These are phyloP conservation scores for Colistium nudipinnis DNA, from an alignment of 2,113 vertebrate species.

Conservation along the genomic window DNA sequence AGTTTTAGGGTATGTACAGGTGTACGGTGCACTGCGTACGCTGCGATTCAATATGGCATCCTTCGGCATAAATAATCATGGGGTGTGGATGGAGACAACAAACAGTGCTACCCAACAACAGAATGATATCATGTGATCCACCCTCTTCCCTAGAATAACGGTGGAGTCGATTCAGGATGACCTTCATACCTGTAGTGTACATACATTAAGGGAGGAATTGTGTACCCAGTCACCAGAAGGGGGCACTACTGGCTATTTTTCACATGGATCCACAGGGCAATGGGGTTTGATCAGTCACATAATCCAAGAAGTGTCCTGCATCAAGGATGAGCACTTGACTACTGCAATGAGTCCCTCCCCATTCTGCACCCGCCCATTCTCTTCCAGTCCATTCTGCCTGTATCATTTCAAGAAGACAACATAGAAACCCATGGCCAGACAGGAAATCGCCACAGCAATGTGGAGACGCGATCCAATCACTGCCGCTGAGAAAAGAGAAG, in stretches of 20 bases:
- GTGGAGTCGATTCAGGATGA: constrained; percentile 27
- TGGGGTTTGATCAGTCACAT: constrained; percentile 31
- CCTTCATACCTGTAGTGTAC: constrained; percentile 47
- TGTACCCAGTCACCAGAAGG: constrained; percentile 55
- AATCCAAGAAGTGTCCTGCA: constrained; percentile 52
- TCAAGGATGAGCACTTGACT: constrained; percentile 34
- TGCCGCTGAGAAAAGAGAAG: constrained; percentile 81
- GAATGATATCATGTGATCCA: constrained; percentile 30
- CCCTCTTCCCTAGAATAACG: constrained; percentile 30
- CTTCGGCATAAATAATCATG: constrained; percentile 54
- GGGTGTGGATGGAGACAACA: constrained; percentile 39
- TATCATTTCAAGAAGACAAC: constrained; percentile 91
- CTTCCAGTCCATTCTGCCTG: constrained; percentile 4
- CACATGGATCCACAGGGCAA: constrained; percentile 29
- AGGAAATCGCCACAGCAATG: constrained; percentile 86
- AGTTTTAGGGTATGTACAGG: constrained; percentile 49
- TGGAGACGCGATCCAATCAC: constrained; percentile 93
- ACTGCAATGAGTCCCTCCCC: constrained; percentile 35
- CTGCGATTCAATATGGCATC: constrained; percentile 39
- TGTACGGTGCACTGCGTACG: constrained; percentile 35
- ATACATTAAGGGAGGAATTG: constrained; percentile 26
- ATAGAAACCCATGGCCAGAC: constrained; percentile 91
- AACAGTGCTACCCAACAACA: constrained; percentile 39
- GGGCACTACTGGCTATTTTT: constrained; percentile 56
- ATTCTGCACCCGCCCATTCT: constrained; percentile 34